Evolutionary conservation across 2,797 vertebrate species (phyloP), one percentile per base, ranked within the genome.

Genomic region (Acipenser ruthenus): DNA sequence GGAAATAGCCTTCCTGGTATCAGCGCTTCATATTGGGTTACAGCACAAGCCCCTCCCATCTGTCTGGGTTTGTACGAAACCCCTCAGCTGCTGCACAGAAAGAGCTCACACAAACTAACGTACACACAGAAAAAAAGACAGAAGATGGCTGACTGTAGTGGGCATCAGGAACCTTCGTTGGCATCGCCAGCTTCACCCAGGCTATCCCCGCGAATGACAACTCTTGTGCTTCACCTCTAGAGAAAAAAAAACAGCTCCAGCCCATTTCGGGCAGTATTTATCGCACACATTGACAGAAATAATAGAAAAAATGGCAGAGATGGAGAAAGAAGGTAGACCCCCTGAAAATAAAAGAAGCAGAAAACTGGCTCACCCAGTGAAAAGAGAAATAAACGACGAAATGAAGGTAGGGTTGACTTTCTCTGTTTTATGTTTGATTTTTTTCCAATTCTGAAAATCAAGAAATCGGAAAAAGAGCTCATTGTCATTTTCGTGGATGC

Each of bases 301-400:
- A 90, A 93, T 90, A 89, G 91, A 91, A 89, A 94, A 93, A 91
- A 97, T 98, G 95, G 95, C 95, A 94, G 95, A 98, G 88, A 96
- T 93, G 93, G 96, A 97, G 90, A 99, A 97, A 91, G 95, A 98
- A 85, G 95, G 95, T 85, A 96, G 94, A 96, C 95, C 96, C 82
- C 95, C 96, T 77, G 95, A 99, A 97, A 96, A 94, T 91, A 99
- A 98, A 78, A 87, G 96, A 77, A 97, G 95, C 93, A 91, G 96
- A 83, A 98, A 99, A 73, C 94, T 95, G 81, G 95, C 96, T 74
- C 96, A 97, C 89, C 96, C 96, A 60, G 95, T 99, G 84, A 98
- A 99, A 80, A 89, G 95, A 84, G 96, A 97, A 81, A 97, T 98
- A 83, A 97, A 98, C 77, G 95, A 98, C 78, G 96, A 99, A 87